Percentiles rank a stretch among this genome's conserved stretches.
phyloP scores from a whole-genome alignment of 2,888 invertebrate genomes.

The Tetropium fuscum region DNA sequence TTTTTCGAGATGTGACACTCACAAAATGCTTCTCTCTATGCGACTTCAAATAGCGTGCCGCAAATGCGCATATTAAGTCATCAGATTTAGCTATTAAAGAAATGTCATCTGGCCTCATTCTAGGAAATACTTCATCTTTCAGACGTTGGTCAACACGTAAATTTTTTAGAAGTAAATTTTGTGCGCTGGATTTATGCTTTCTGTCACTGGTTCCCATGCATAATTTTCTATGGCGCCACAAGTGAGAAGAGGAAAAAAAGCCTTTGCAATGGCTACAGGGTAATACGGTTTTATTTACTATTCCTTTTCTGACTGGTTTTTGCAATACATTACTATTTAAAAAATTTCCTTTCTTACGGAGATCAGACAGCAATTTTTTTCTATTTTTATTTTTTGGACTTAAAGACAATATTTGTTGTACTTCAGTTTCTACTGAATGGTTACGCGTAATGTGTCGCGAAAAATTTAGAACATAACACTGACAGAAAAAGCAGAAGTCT shows the following conservation, averaged over 20 bases:
- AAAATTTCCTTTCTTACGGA: no score
- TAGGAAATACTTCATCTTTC: slow-evolving; percentile 12
- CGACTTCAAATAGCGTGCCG: slow-evolving; percentile 32
- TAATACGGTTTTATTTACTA: no score
- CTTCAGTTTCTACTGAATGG: not conserved
- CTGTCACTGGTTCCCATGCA: not conserved
- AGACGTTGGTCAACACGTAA: slow-evolving; percentile 12
- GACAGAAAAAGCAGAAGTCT: slow-evolving; percentile 2
- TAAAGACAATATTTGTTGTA: no score
- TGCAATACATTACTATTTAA: no score
- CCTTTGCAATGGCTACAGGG: no score
- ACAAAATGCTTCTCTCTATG: slow-evolving; percentile 29
- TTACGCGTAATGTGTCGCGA: not conserved
- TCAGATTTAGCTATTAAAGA: slow-evolving; percentile 32
- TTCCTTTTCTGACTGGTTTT: no score
- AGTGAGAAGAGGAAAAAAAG: no score
- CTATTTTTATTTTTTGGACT: no score
- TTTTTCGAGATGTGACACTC: slow-evolving; percentile 23
- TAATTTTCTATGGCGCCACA: not conserved
- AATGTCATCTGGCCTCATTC: slow-evolving; percentile 21
- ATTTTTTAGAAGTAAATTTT: slow-evolving; percentile 26
- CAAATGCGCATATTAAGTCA: slow-evolving; percentile 33
- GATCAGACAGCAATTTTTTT: no score
- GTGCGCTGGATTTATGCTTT: slow-evolving; percentile 17
- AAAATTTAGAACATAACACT: not conserved